These are phyloP conservation scores for Syrista parreyssii DNA, from an alignment of 2,888 invertebrate genomes.

Conservation along the genomic window DNA sequence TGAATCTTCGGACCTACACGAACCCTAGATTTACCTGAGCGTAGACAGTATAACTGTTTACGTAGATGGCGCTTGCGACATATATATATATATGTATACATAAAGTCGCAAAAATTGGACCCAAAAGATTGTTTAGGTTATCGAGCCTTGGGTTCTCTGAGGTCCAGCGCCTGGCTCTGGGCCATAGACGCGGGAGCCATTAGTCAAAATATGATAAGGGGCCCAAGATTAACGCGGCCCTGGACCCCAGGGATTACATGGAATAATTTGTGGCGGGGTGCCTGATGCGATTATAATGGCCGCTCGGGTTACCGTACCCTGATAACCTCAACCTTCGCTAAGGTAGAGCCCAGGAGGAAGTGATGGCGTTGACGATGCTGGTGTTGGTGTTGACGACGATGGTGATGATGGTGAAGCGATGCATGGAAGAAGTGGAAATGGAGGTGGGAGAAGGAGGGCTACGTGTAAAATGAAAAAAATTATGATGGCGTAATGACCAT, in stretches of 20 bases:
- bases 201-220: background rate
- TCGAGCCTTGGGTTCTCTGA: background rate
- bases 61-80: background rate
- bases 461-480: slow-evolving; percentile 24
- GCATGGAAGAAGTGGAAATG: slow-evolving; percentile 25
- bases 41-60: background rate
- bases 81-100: background rate
- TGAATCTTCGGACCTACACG: slow-evolving; percentile 2
- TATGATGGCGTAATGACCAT: background rate
- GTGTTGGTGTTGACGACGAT: background rate
- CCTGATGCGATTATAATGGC: slow-evolving; percentile 64
- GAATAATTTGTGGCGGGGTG: slow-evolving; percentile 56
- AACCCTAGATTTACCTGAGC: background rate
- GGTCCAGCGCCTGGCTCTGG: background rate
- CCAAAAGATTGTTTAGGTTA: background rate
- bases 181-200: background rate
- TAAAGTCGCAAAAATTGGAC: background rate
- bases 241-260: slow-evolving; percentile 52
- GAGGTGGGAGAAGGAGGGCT: slow-evolving; percentile 22
- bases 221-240: background rate
- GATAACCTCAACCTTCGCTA: slow-evolving; percentile 16
- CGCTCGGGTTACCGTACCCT: slow-evolving; percentile 52
- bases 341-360: slow-evolving; percentile 27
- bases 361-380: background rate
- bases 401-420: background rate